Evolutionary conservation across 2,113 vertebrate species (phyloP).

Genomic region (Onychostruthus taczanowskii): DNA sequence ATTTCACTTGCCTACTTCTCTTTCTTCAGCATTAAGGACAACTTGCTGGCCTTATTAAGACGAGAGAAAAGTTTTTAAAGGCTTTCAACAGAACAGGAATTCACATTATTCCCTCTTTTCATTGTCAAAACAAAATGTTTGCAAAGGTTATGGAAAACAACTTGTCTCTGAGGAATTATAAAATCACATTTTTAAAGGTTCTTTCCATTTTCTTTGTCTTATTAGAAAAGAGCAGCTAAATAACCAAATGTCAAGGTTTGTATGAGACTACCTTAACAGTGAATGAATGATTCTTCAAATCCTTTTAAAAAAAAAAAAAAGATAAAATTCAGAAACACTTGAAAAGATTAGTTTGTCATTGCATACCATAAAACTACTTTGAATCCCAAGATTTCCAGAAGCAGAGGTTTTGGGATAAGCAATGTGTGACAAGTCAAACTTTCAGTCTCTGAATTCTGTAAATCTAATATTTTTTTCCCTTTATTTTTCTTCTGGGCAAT

Average conservation of each 20-base stretch:
- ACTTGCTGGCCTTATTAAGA: background rate
- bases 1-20: background rate
- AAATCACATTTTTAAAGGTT: conserved; percentile 15
- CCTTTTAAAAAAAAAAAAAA: background rate
- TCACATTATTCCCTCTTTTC: background rate
- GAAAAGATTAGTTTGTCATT: background rate
- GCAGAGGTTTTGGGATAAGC: background rate
- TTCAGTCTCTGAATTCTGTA: background rate
- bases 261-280: background rate
- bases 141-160: conserved; percentile 51
- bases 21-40: background rate
- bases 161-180: conserved; percentile 15
- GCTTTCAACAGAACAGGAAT: background rate
- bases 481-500: background rate
- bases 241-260: conserved; percentile 40
- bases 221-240: conserved; percentile 13
- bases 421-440: background rate
- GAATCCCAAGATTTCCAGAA: background rate
- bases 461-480: background rate
- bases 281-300: background rate
- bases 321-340: background rate
- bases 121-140: conserved; percentile 22
- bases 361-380: background rate
- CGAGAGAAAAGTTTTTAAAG: background rate
- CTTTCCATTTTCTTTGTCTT: conserved; percentile 20